These are phyloP conservation scores for Lamellibrachia satsuma DNA, from an alignment of 2,888 invertebrate genomes.

Conservation along the genomic window DNA sequence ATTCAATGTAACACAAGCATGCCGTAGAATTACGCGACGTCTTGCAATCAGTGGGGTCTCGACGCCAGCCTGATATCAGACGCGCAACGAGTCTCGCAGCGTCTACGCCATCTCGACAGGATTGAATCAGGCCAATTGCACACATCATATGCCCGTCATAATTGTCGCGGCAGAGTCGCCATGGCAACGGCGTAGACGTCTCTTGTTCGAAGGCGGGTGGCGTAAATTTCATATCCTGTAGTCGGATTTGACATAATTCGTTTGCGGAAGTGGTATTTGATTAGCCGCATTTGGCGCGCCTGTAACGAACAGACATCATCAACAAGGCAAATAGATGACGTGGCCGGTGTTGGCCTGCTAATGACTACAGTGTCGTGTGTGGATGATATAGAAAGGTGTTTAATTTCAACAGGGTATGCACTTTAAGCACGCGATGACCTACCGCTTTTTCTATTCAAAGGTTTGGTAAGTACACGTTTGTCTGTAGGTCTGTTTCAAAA, in stretches of 20 bases:
- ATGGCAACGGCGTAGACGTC: neutral
- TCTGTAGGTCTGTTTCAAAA: neutral
- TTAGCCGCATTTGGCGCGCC: neutral
- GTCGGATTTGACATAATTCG: neutral
- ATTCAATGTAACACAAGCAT: neutral
- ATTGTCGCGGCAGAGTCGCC: neutral
- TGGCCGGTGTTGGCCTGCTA: neutral
- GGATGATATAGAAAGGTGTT: neutral
- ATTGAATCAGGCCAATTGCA: neutral
- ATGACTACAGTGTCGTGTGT: neutral
- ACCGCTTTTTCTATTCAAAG: neutral
- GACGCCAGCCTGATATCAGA: neutral
- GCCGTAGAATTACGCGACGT: neutral
- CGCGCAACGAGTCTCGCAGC: neutral
- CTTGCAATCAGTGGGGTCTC: neutral
- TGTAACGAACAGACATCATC: neutral
- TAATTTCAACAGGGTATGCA: neutral
- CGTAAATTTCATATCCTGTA: slow-evolving; percentile 17
- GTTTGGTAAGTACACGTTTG: neutral
- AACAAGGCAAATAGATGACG: neutral
- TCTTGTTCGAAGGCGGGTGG: neutral
- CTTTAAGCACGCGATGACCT: neutral
- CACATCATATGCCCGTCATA: neutral
- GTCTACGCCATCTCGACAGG: neutral
- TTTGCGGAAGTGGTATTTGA: slow-evolving; percentile 17